Evolutionary conservation across 2,888 invertebrate species (phyloP), one percentile per base, ranked within the genome.

Genomic region (Pyrrhosoma nymphula): DNA sequence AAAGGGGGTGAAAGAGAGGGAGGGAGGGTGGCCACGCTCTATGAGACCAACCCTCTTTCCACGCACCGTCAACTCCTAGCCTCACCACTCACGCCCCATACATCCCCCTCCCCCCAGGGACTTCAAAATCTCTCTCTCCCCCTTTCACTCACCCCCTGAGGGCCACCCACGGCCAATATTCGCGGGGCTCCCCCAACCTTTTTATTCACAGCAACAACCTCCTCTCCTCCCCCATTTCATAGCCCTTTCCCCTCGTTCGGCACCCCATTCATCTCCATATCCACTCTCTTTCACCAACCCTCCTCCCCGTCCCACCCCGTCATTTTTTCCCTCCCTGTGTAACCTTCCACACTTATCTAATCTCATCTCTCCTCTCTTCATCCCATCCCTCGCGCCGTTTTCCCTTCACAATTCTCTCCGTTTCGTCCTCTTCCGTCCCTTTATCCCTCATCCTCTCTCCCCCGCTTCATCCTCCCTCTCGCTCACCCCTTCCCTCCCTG

Each of bases 1-100:
- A 89, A 95, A 95, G 95, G 89, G 95, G 91, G 35, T 89, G 95
- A 93, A 20, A 60, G 60, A 90, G 93, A 69, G 95, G 91, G 35
- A 90, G 95, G 95, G 95, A 88, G 35, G 82, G 95, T 89, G 35
- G 63, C 60, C 88, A 6, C 60, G 47, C 47, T 75, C 90, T 91
- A 56, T 55, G 88, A 56, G 47, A 89, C 88, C 95, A 60, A 20
- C 60, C 60, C 60, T 88, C 63, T 95, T 93, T 82, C 95, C 63
- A 95, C 39, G 60, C 89, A 56, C 56, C 93, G 56, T 56, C 90
- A n/a, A 56, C 35, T 90, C 95, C 95, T 88, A 56, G 60, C 55
- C 88, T 60, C 60, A 82, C 91, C 60, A 26, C 95, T 88, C 55
- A 56, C 56, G 35, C 89, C 90, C 55, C 69, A 88, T 47, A 63